Percentiles rank a stretch among this genome's conserved stretches.
phyloP scores from a whole-genome alignment of 2,888 invertebrate species.

The Argyresthia albistria region DNA sequence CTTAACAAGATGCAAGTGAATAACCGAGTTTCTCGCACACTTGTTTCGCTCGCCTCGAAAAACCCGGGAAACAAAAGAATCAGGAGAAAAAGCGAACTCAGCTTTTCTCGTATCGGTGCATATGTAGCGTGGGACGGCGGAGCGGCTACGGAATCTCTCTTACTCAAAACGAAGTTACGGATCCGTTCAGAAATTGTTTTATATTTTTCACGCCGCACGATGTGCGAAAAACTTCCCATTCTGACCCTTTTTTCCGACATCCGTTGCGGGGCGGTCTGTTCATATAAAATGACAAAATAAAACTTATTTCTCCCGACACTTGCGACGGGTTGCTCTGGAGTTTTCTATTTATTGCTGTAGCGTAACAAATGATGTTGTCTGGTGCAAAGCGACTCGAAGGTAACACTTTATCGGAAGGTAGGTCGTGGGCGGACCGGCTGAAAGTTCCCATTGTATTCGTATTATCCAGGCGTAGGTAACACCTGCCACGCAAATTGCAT shows the following conservation, averaged over 20 bases:
- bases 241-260: slow-evolving; percentile 18
- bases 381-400: no score
- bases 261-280: background rate
- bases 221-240: slow-evolving; percentile 30
- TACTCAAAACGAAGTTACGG: slow-evolving; percentile 60
- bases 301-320: no score
- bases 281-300: background rate
- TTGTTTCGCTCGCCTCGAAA: slow-evolving; percentile 48
- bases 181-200: slow-evolving; percentile 54
- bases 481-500: slow-evolving; percentile 35
- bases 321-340: no score
- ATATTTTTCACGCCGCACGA: slow-evolving; percentile 48
- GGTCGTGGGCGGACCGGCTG: background rate
- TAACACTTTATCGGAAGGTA: background rate
- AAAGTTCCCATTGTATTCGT: background rate
- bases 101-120: slow-evolving; percentile 35
- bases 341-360: no score
- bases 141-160: slow-evolving; percentile 36
- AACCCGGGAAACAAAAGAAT: slow-evolving; percentile 37
- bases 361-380: no score
- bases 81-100: slow-evolving; percentile 29
- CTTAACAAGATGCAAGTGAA: slow-evolving; percentile 58
- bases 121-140: slow-evolving; percentile 34
- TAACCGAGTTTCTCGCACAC: slow-evolving; percentile 47
- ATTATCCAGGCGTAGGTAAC: slow-evolving; percentile 23